Conservation (phyloP, 2,888 invertebrate genomes). For the Pelosia muscerda region DNA sequence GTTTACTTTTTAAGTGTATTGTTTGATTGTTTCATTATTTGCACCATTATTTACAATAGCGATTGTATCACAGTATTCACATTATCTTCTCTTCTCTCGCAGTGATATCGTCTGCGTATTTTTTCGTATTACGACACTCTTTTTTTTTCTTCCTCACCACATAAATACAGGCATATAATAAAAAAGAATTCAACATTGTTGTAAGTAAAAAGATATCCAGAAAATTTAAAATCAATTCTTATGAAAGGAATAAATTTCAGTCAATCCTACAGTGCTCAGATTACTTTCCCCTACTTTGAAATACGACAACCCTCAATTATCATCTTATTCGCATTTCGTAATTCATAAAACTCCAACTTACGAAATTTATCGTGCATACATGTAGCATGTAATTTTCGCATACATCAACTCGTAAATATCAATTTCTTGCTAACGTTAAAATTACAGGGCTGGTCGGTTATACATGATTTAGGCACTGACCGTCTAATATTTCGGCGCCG, state of each 20-base stretch:
- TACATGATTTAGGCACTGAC: conserved; percentile 61
- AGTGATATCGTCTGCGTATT: no score
- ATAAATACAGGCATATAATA: no score
- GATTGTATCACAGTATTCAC: no score
- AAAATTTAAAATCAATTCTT: background rate
- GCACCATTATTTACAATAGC: background rate
- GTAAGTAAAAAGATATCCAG: background rate
- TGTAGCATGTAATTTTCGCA: conserved; percentile 67
- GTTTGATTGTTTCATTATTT: background rate
- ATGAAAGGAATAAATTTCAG: background rate
- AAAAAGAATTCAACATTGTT: background rate
- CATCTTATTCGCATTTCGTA: conserved; percentile 28
- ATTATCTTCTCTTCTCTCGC: no score
- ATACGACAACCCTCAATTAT: conserved; percentile 24
- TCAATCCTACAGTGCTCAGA: background rate
- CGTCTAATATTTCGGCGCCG: conserved; percentile 61
- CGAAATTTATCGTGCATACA: conserved; percentile 50
- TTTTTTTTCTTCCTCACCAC: no score
- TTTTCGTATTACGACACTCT: no score
- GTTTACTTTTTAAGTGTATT: background rate
- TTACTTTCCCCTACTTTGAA: conserved; percentile 6
- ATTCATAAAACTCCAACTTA: conserved; percentile 39
- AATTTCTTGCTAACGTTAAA: conserved; percentile 67
- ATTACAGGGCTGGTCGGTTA: conserved; percentile 65
- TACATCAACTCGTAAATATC: conserved; percentile 69